Conservation (phyloP, 2,888 invertebrate genomes). For the Mycalesis mineus region DNA sequence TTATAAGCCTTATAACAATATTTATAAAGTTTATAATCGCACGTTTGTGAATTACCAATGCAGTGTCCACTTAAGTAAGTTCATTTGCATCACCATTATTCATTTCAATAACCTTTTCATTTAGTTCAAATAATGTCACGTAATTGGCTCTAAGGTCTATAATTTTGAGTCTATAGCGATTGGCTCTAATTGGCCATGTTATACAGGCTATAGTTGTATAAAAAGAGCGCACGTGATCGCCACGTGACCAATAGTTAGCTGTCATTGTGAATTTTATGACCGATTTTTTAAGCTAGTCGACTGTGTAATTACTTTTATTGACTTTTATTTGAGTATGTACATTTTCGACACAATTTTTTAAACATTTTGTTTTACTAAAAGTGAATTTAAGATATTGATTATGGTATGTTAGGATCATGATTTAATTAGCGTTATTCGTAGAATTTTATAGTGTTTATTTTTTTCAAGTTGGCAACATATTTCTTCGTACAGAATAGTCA, state of each 20-base stretch:
- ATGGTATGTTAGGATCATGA: no score
- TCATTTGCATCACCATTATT: conserved; percentile 33
- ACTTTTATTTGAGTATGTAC: not conserved
- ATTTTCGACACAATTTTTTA: no score
- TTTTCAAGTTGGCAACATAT: no score
- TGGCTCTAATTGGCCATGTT: conserved; percentile 26
- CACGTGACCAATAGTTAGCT: conserved; percentile 29
- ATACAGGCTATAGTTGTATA: conserved; percentile 30
- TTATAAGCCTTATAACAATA: not conserved
- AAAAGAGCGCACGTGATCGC: conserved; percentile 28
- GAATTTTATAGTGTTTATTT: no score
- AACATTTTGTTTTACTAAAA: no score
- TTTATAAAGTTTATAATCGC: not conserved
- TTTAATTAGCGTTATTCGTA: no score
- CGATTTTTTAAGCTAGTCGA: conserved; percentile 18
- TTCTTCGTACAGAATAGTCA: no score
- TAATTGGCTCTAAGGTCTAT: conserved; percentile 35
- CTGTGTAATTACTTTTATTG: conserved; percentile 14
- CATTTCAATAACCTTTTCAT: conserved; percentile 35
- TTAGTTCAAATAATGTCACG: conserved; percentile 33
- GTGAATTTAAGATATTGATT: no score
- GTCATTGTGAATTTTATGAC: conserved; percentile 24
- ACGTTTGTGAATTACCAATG: not conserved
- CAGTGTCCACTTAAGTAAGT: conserved; percentile 18
- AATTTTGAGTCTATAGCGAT: conserved; percentile 29